Evolutionary conservation across 1,140 invertebrate species (phyloP), one percentile per base, ranked within the genome.

Genomic region (Drosophila nebulosa): DNA sequence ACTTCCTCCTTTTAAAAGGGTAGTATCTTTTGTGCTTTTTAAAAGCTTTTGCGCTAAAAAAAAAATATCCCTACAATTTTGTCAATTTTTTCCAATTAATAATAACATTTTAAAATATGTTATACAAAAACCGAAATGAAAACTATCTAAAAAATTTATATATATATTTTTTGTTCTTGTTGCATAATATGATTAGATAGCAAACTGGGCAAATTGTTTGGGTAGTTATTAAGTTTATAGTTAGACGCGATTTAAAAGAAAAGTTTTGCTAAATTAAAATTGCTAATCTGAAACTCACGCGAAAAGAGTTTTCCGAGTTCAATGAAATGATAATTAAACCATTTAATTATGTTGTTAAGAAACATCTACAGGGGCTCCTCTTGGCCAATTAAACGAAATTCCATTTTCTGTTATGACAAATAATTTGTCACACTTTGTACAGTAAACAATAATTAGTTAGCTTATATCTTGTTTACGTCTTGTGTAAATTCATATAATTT

Each of bases 21-120:
- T 18, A 52, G 18, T 10, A 14, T 65, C 42, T 61, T 42, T 78
- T 72, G 39, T 68, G 81, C 81, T 86, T 86, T 86, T 63, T 64
- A 71, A 86, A 86, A 86, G 81, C 81, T 69, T 53, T 73, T 55
- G 65, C 53, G 39, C 36, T 60, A 68, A 35, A 35, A 53, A 55
- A 66, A 68, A 35, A 35, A 53, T 59, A 66, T 86, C 81, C 81
- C 81, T 86, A 86, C 81, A 86, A 78, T 88, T 86, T 86, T 81
- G 81, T 86, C 81, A 86, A 86, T 85, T 85, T 85, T 69, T 51
- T 46, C 30, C 35, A 58, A 26, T 27, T 51, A 46, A 27, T 64
- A 52, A 7, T 30, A 36, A 30, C 69, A 72, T 76, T 53, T 79
- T 73, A 60, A 56, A 42, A 27, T n/a, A 39, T 51, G 57, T 39